Evolutionary conservation across 2,797 vertebrate genomes (phyloP), one percentile per base, ranked within the genome.

Genomic region (Parotocinclus haroldoi): DNA sequence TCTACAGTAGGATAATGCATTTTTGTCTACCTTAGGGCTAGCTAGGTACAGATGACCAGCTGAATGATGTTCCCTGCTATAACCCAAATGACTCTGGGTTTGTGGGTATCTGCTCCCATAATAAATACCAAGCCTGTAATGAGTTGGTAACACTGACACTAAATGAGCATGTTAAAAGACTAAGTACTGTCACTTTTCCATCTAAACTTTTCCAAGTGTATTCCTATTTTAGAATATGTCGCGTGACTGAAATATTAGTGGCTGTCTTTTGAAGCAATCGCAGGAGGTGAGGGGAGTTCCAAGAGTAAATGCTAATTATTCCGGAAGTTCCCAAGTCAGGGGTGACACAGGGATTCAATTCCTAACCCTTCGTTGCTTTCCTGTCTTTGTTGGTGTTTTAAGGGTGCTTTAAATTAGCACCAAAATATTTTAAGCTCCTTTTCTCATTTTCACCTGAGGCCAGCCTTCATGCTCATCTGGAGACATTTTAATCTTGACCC

Each of bases 291-390:
- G 75, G 49, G 38, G 42, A 1, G 10, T 16, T 54, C 58, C 36
- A 80, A 82, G 84, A 87, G 81, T 69, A 80, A 86, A 86, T 90
- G 89, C 90, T 93, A 89, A 93, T 94, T 90, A 91, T 82, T 79
- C 86, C 89, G 86, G 90, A 92, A 92, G 89, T 58, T 73, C 87
- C 85, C 53, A 84, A 90, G 90, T 92, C 89, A 89, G 89, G 80
- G 86, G 85, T 86, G 84, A 84, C 84, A 86, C 77, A 77, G 84
- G 80, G 71, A 66, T 75, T 78, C 4, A 17, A 76, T 71, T 70
- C 54, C 39, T 71, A 68, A 79, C 80, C 74, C 69, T 48, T 55
- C 76, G 81, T 81, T 77, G 75, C 84, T 86, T 89, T 87, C 82
- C 82, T 69, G 53, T 59, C 67, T 82, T 87, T 90, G 87, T 91